Evolutionary conservation across 2,888 invertebrate species (phyloP).

Genomic region (Campopleginae sp.): DNA sequence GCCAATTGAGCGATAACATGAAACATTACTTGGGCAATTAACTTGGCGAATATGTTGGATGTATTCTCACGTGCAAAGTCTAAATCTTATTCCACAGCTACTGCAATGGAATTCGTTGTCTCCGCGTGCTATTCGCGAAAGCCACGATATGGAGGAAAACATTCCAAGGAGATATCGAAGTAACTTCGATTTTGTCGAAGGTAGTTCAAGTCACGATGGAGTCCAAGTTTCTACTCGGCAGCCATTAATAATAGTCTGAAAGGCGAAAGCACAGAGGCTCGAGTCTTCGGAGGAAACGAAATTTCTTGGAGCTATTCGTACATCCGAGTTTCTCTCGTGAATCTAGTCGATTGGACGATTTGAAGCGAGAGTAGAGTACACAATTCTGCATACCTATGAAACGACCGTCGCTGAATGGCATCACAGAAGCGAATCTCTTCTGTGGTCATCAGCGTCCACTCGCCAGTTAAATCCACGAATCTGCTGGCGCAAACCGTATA

Average conservation of each 20-base stretch:
- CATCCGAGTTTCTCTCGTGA: conserved; percentile 13
- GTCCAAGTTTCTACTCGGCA: conserved; percentile 39
- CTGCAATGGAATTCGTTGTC: conserved; percentile 49
- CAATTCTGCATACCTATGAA: conserved; percentile 17
- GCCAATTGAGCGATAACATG: conserved; percentile 19
- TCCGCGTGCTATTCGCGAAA: conserved; percentile 1
- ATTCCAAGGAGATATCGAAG: conserved; percentile 35
- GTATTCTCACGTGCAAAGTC: conserved; percentile 21
- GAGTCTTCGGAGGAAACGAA: conserved; percentile 23
- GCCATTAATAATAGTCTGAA: conserved; percentile 63
- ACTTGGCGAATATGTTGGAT: background rate
- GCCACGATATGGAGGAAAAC: conserved; percentile 29
- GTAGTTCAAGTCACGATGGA: conserved; percentile 29
- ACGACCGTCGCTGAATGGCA: conserved; percentile 22
- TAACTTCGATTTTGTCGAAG: conserved; percentile 22
- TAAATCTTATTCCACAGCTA: background rate
- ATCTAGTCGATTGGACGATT: conserved; percentile 42
- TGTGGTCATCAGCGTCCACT: conserved; percentile 26
- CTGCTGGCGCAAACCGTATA: conserved; percentile 26
- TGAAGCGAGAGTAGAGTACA: conserved; percentile 16
- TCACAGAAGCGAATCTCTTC: conserved; percentile 22
- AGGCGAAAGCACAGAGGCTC: conserved; percentile 9
- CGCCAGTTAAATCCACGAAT: conserved; percentile 14
- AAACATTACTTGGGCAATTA: conserved; percentile 7
- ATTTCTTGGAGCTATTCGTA: conserved; percentile 18